Evolutionary conservation across 2,888 invertebrate species (phyloP), one percentile per base, ranked within the genome.

Genomic region (Troides helena): DNA sequence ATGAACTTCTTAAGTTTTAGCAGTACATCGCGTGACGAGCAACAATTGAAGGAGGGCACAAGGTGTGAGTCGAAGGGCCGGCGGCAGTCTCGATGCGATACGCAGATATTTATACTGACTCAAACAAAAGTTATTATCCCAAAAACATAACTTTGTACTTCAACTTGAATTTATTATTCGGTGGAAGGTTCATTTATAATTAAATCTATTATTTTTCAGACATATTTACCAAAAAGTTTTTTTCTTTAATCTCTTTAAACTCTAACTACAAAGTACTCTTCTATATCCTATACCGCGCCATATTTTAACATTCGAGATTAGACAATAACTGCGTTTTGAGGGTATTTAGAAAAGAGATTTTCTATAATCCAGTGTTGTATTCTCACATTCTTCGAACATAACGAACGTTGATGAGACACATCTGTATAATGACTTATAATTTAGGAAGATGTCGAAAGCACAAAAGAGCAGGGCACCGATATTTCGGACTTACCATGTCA

Each of bases 91-190:
- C 78, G 80, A 77, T 80, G 81, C 84, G 85, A 89, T 89, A 89
- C 87, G 86, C 88, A 89, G 88, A 89, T 89, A 88, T 90, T 88
- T 87, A 89, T 86, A 86, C 80, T 82, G 72, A 62, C 69, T 69
- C 68, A 71, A 72, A 82, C 81, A 83, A 85, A 87, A 89, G 87
- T 87, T 86, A 89, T 87, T 82, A 84, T 81, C 83, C 89, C n/a
- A 85, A 90, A 92, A 91, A 90, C 90, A 86, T 89, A 87, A 83
- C 86, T 89, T 90, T 89, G 90, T 91, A 84, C 75, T 80, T 74
- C 72, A 76, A 79, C 76, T 81, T 80, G 85, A 84, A 75, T 82
- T 61, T 61, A 61, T 25, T 61, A 61, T n/a, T 61, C 39, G 7
- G 53, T 5, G 53, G 53, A 53, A 53, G 18, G 6, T 53, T 53